Percentiles rank a stretch among this genome's conserved stretches.
Conservation (phyloP, 2,888 invertebrate genomes). For the Frankliniella fusca region DNA sequence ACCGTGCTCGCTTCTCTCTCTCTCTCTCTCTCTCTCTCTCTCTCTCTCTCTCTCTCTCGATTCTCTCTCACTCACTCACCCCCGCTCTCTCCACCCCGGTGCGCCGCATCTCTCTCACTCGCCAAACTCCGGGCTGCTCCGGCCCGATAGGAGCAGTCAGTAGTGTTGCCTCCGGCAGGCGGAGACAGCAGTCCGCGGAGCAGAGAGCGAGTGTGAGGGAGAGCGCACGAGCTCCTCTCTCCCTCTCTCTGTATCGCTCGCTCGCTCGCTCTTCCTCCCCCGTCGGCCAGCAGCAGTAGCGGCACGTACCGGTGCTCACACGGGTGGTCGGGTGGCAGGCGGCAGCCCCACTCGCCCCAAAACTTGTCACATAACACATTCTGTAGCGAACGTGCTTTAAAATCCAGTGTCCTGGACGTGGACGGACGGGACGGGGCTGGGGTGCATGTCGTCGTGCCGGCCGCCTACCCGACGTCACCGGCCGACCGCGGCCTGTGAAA, state of each 20-base stretch:
- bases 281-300: not conserved
- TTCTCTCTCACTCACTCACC: no score
- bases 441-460: not conserved
- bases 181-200: not conserved
- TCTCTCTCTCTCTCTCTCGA: no score
- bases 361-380: not conserved
- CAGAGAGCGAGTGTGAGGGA: not conserved
- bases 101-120: no score
- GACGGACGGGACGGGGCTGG: not conserved
- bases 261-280: not conserved
- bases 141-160: not conserved
- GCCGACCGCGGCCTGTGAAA: not conserved
- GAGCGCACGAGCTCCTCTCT: not conserved
- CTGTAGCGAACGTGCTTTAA: not conserved
- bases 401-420: not conserved
- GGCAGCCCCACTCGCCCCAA: not conserved
- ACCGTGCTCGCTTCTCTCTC: not conserved
- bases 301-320: not conserved
- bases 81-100: no score
- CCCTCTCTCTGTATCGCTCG: not conserved
- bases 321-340: not conserved
- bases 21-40: not conserved
- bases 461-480: not conserved
- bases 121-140: not conserved
- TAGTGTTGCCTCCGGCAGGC: not conserved